phyloP scores from a whole-genome alignment of 1,140 invertebrate genomes.

The Sarcophaga bullata region DNA sequence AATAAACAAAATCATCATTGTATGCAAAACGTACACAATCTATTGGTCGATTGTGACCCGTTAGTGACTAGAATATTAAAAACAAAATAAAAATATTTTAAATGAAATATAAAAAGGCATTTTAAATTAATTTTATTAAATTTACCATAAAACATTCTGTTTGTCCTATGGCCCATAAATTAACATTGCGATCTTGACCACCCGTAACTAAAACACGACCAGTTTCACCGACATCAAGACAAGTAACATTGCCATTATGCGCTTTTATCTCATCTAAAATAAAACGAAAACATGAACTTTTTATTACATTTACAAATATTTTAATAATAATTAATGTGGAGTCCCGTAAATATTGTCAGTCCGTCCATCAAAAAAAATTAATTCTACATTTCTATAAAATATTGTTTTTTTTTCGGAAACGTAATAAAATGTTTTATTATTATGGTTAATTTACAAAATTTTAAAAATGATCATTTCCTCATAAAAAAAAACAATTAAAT shows the following conservation, averaged over 20 bases:
- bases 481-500: too few relatives aligned
- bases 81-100: neutral
- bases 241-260: constrained; percentile 85
- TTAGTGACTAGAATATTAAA: constrained; percentile 68
- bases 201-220: constrained; percentile 94
- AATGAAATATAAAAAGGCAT: neutral
- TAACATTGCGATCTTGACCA: constrained; percentile 97
- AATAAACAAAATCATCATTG: constrained; percentile 94
- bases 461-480: too few relatives aligned
- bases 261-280: constrained; percentile 85
- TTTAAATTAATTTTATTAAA: neutral
- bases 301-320: constrained; percentile 11
- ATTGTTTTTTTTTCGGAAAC: too few relatives aligned
- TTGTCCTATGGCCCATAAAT: constrained; percentile 96
- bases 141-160: constrained; percentile 94
- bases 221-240: constrained; percentile 87
- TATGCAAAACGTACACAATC: constrained; percentile 95
- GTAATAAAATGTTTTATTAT: too few relatives aligned
- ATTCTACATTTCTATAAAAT: neutral
- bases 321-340: neutral
- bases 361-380: too few relatives aligned
- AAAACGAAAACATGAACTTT: neutral
- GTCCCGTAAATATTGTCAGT: too few relatives aligned
- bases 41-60: constrained; percentile 91
- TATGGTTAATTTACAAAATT: too few relatives aligned